Evolutionary conservation across 1,140 invertebrate genomes (phyloP).

Genomic region (Drosophila nigromelanica): DNA sequence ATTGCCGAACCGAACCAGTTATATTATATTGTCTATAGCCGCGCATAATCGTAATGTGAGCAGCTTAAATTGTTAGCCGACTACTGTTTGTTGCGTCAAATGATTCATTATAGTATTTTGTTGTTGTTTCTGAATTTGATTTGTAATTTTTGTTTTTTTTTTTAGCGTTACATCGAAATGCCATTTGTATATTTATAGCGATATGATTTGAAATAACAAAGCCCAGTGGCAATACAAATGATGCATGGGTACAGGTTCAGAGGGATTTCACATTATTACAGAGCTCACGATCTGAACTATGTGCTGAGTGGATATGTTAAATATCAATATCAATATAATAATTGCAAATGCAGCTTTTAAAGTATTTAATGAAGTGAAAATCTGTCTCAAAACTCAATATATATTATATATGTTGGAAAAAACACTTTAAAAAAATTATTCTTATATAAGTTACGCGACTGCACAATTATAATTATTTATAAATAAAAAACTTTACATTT

Average conservation of each 20-base stretch:
- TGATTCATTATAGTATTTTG: constrained; percentile 69
- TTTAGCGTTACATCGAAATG: constrained; percentile 59
- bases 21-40: constrained; percentile 29
- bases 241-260: constrained; percentile 26
- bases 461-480: too few relatives aligned
- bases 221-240: constrained; percentile 21
- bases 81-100: constrained; percentile 73
- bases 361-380: too few relatives aligned
- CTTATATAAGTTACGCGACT: too few relatives aligned
- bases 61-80: constrained; percentile 72
- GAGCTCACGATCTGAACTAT: neutral
- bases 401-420: too few relatives aligned
- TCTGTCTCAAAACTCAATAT: too few relatives aligned
- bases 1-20: constrained; percentile 32
- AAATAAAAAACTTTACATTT: too few relatives aligned
- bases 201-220: constrained; percentile 15
- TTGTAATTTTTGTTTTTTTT: constrained; percentile 21
- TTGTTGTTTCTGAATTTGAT: constrained; percentile 53
- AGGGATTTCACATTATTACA: constrained; percentile 8
- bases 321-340: too few relatives aligned
- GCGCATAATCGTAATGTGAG: constrained; percentile 58
- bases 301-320: too few relatives aligned
- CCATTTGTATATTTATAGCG: constrained; percentile 49
- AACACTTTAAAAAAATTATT: too few relatives aligned
- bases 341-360: too few relatives aligned